phyloP scores from a whole-genome alignment of 2,797 vertebrate genomes.

The Pipistrellus nathusii region DNA sequence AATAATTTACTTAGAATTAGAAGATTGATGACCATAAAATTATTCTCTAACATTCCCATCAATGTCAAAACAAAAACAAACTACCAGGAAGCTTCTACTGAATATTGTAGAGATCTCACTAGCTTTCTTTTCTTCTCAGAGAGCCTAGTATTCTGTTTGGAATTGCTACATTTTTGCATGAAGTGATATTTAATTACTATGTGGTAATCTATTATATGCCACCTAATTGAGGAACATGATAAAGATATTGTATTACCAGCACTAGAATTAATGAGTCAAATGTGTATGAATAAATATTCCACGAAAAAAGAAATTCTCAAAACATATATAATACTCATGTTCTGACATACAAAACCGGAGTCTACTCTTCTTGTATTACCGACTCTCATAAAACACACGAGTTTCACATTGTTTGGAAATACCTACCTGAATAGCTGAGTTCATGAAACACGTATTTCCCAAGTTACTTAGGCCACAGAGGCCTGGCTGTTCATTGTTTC shows the following conservation, averaged over 20 bases:
- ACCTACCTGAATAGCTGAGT: constrained; percentile 98
- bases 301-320: constrained; percentile 57
- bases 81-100: neutral
- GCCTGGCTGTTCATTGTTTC: constrained; percentile 95
- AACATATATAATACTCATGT: neutral
- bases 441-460: constrained; percentile 99
- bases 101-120: neutral
- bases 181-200: neutral
- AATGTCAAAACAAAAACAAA: neutral
- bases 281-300: neutral
- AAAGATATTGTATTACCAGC: neutral
- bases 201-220: neutral
- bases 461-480: constrained; percentile 99
- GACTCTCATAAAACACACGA: constrained; percentile 60
- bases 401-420: constrained; percentile 72
- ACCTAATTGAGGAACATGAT: neutral
- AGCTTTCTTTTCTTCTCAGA: neutral
- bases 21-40: neutral
- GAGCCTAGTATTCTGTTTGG: constrained; percentile 16
- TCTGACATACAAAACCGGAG: constrained; percentile 47
- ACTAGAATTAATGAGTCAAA: constrained; percentile 33
- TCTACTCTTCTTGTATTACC: constrained; percentile 17
- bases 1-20: neutral
- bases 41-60: neutral
- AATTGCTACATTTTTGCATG: neutral